Base-by-base conservation (phyloP, 2,888 invertebrate species). In the Palloptera scutellata region DNA sequence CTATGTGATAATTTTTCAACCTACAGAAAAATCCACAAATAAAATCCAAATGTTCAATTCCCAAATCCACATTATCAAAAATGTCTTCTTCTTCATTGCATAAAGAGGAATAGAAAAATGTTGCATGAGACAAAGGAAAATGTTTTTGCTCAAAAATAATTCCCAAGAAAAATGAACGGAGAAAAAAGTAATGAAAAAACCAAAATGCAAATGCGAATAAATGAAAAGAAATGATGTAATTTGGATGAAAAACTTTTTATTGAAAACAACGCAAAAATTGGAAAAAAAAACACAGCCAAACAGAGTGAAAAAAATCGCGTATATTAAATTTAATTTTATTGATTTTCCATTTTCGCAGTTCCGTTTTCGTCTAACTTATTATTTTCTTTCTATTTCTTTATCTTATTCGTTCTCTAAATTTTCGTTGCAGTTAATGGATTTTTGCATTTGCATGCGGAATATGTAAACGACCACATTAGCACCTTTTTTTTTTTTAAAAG, bases 371-470 rank as follows among this genome's bases (percentile, higher is more conserved):
- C 65, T 66, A 70, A 61, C 41, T 75, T 73, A 76, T 70, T 75
- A 74, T 72, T 71, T 45, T 69, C 60, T 71, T 45, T 69, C 60
- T 19, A 53, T 58, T 61, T 64, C 6, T 30, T 30, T 4, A 4
- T 30, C 30, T 30, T 77, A 71, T 73, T 57, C 61, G 68, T 73
- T 72, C 72, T 72, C 61, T 61, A 61, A 55, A 42, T 66, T 69
- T 76, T 78, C 75, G 75, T 81, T 81, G 78, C 81, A 81, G 82
- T 81, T 80, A 78, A 79, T 80, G 77, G 80, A 79, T 80, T 80
- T 80, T 79, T 79, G 79, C 79, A 79, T 79, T 74, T 78, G 77
- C 73, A 74, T 76, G 72, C 73, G 76, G 76, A 81, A 78, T 77
- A 80, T 81, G 80, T 81, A 80, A 80, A 77, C 77, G 75, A 75